These are phyloP conservation scores for Aphis craccivora DNA, from an alignment of 1,140 invertebrate species.

Conservation along the genomic window DNA sequence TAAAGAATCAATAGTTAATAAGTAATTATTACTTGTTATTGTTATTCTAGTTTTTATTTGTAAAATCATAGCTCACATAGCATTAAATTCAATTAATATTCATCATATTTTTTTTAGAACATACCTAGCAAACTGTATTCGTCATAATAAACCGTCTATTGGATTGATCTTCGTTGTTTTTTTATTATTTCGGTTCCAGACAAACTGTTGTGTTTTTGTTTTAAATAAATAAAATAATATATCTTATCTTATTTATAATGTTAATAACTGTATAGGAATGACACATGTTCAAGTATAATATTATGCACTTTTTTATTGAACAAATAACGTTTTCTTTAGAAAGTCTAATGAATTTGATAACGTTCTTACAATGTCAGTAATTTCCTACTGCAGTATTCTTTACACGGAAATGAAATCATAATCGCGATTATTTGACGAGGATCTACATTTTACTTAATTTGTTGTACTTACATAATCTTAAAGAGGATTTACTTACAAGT, in stretches of 20 bases:
- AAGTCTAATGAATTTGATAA: not conserved
- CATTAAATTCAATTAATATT: not conserved
- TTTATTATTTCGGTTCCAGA: not conserved
- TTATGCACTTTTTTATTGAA: not conserved
- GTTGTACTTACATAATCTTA: not conserved
- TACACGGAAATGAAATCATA: not conserved
- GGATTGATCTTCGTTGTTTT: not conserved
- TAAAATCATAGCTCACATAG: not conserved
- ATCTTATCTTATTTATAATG: not conserved
- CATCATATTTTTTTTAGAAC: no score
- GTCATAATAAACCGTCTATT: not conserved
- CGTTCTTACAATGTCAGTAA: not conserved
- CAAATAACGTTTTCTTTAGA: not conserved
- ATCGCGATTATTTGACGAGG: not conserved
- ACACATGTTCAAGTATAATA: not conserved
- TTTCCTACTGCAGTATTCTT: not conserved
- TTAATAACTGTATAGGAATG: not conserved
- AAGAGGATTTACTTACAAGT: no score
- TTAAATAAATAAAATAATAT: not conserved
- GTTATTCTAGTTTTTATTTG: not conserved
- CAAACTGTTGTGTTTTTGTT: not conserved
- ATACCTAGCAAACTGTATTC: not conserved
- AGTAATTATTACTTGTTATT: not conserved
- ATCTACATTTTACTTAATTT: not conserved
- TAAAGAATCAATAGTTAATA: no score